Evolutionary conservation across 1,140 invertebrate species (phyloP), one percentile per base, ranked within the genome.

Genomic region (Spodoptera litura): DNA sequence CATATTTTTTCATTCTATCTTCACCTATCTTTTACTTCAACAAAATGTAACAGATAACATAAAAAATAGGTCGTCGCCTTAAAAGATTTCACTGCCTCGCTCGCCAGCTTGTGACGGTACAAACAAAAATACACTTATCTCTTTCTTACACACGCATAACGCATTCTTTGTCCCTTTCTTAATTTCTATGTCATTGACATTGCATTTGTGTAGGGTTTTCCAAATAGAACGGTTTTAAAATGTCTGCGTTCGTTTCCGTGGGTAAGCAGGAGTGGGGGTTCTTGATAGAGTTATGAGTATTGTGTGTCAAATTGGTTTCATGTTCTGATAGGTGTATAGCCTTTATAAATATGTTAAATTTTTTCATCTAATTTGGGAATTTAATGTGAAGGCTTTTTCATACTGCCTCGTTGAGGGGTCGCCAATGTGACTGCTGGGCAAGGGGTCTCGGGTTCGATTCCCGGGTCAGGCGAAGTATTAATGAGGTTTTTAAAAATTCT

Each of bases 61-160:
- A n/a, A 20, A 53, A 70, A 53, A 55, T 35, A 70, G 25, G 11
- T 31, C 52, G 9, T 71, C 52, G 5, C 68, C 68, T 71, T 71
- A 71, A 71, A 55, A 85, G 85, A 87, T 89, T 87, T 87, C 87
- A 87, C 86, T 89, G 68, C 70, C 81, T 81, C 82, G 74, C 78
- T 66, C 82, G 74, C 20, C 81, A 56, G 70, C 74, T 82, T 80
- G 83, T 79, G 53, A 81, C 75, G 70, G 81, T 31, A 82, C 82
- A 78, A 51, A 84, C 77, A 83, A 77, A 81, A 73, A 84, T 70
- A 61, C 11, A 10, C n/a, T 80, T 51, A 73, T 86, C 86, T 83
- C 81, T 72, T 25, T 86, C 80, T 62, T 80, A 70, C 78, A 38
- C 61, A 74, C 56, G 49, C 53, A 56, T 74, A 53, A 44, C 49